Percentiles rank a stretch among this genome's conserved stretches.
phyloP scores from a whole-genome alignment of 2,113 vertebrate species.

The Laticauda colubrina region DNA sequence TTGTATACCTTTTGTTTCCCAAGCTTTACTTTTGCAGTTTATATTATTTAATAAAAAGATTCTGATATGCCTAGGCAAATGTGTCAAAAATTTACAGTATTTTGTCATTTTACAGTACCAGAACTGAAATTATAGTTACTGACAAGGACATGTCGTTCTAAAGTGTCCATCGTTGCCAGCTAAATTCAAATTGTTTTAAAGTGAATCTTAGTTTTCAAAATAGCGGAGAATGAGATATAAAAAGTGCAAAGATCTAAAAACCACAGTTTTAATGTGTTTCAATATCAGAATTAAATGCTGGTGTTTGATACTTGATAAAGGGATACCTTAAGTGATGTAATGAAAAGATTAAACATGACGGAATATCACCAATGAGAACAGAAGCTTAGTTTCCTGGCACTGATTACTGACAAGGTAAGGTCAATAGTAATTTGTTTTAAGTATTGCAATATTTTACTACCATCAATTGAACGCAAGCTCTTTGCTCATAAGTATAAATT shows the following conservation, averaged over 20 bases:
- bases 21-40: not conserved
- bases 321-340: not conserved
- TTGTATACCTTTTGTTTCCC: constrained; percentile 23
- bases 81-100: constrained; percentile 31
- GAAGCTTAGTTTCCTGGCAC: not conserved
- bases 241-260: not conserved
- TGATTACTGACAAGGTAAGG: not conserved
- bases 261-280: not conserved
- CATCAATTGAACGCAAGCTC: not conserved
- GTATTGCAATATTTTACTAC: not conserved
- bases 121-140: not conserved
- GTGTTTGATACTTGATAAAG: not conserved
- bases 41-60: constrained; percentile 9
- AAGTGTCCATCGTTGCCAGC: not conserved
- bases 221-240: not conserved
- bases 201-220: constrained; percentile 33
- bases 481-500: not conserved
- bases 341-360: not conserved
- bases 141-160: not conserved
- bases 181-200: constrained; percentile 19
- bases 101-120: constrained; percentile 16
- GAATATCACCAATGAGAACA: not conserved
- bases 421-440: not conserved
- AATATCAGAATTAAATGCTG: not conserved
- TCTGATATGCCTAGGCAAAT: constrained; percentile 14